A percentile compares a stretch with the other conserved stretches of the same genome.
These are phyloP conservation scores for Acanthosepion lycidas DNA, from an alignment of 2,888 invertebrate species.

Conservation along the genomic window DNA sequence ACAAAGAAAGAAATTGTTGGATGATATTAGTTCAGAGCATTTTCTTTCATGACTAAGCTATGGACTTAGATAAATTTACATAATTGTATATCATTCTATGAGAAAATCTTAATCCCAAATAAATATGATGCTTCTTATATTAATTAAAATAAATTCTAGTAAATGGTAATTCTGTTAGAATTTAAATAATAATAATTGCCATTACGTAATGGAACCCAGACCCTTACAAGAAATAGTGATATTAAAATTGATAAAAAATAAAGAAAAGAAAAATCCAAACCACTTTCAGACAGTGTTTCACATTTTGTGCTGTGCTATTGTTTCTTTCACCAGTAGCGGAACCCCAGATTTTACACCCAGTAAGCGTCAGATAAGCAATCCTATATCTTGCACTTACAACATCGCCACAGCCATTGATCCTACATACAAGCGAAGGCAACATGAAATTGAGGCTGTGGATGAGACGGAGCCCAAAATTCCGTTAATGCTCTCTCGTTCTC, in stretches of 20 bases:
- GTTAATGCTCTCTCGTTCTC: slow-evolving; percentile 58
- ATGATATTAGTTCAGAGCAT: too few relatives aligned
- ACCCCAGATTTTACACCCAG: slow-evolving; percentile 38
- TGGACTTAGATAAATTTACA: too few relatives aligned
- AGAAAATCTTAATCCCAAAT: too few relatives aligned
- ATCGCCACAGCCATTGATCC: slow-evolving; percentile 70
- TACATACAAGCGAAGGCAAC: slow-evolving; percentile 63
- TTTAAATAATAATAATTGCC: background rate
- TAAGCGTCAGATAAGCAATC: slow-evolving; percentile 53
- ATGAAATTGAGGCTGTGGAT: slow-evolving; percentile 53
- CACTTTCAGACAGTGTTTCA: background rate
- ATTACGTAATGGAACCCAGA: background rate
- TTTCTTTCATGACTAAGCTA: too few relatives aligned
- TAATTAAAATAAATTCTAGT: too few relatives aligned
- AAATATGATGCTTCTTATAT: too few relatives aligned
- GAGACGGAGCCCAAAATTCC: slow-evolving; percentile 60
- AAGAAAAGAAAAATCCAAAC: background rate
- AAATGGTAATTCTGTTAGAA: too few relatives aligned
- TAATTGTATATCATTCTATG: too few relatives aligned
- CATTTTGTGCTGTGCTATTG: background rate
- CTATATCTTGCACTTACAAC: slow-evolving; percentile 60
- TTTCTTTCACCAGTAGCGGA: slow-evolving; percentile 38
- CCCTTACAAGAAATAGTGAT: background rate
- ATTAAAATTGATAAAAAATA: background rate
- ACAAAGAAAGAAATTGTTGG: too few relatives aligned